These are phyloP conservation scores for Omphaloscelis lunosa DNA, from an alignment of 2,888 invertebrate species.

Conservation along the genomic window DNA sequence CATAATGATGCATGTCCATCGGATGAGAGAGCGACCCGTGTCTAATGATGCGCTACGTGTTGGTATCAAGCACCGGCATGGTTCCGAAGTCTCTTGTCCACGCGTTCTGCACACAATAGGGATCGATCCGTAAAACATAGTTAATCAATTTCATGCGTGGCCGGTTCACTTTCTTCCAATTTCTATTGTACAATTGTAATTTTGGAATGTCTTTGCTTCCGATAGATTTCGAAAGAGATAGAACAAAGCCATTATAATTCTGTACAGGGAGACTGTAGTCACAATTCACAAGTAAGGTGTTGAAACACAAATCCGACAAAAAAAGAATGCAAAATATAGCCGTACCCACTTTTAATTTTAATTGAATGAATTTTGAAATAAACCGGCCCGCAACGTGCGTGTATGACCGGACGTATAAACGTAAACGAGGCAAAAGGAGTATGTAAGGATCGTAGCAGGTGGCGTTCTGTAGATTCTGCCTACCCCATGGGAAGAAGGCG, in stretches of 20 bases:
- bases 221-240: constrained; percentile 17
- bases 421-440: too few species aligned
- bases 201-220: constrained; percentile 1
- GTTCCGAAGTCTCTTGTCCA: constrained; percentile 28
- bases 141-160: constrained; percentile 53
- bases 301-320: constrained; percentile 1
- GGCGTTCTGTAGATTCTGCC: too few species aligned
- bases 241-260: constrained; percentile 1
- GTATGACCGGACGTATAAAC: too few species aligned
- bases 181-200: constrained; percentile 39
- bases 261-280: not conserved
- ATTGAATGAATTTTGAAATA: too few species aligned
- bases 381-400: too few species aligned
- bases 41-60: constrained; percentile 22
- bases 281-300: not conserved
- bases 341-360: too few species aligned
- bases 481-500: too few species aligned
- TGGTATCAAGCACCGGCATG: not conserved
- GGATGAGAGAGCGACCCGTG: constrained; percentile 10
- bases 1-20: constrained; percentile 30
- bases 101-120: constrained; percentile 57
- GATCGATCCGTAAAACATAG: constrained; percentile 37
- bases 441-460: too few species aligned
- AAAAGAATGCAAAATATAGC: too few species aligned
- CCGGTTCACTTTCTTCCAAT: constrained; percentile 50